Conservation (phyloP, 2,113 vertebrate species). For the Ailurus styani region DNA sequence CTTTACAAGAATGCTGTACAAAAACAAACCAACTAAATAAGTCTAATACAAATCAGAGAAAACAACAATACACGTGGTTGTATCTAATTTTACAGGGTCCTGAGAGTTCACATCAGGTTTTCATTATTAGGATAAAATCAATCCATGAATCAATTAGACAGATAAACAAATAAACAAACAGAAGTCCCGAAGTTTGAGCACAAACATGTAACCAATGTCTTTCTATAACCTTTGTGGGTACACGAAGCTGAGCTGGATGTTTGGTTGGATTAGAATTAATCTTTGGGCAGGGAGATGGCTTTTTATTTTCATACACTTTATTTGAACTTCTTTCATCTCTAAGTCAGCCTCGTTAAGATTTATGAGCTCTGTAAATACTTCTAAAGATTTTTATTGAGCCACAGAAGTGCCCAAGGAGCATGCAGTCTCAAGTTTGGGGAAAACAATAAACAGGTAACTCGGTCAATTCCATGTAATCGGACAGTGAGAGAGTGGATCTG, state of each 20-base stretch:
- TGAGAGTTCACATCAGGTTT: neutral
- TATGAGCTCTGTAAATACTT: slow-evolving; percentile 9
- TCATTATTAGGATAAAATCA: neutral
- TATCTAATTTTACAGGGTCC: neutral
- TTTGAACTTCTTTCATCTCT: neutral
- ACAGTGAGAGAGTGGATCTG: neutral
- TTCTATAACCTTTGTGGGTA: neutral
- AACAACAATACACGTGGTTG: neutral
- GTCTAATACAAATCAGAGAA: neutral
- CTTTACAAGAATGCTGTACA: neutral
- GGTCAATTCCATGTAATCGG: neutral
- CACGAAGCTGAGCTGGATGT: neutral
- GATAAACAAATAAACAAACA: neutral
- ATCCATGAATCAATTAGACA: neutral
- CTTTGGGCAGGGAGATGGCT: neutral
- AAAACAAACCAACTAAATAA: slow-evolving; percentile 11
- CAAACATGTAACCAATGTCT: neutral
- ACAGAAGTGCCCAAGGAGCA: neutral
- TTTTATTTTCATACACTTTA: slow-evolving; percentile 44
- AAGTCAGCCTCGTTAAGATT: slow-evolving; percentile 18
- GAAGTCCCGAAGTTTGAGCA: neutral
- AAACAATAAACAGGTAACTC: neutral
- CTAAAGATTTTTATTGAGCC: neutral
- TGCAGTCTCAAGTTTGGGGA: neutral
- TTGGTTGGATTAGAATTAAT: neutral